These are phyloP conservation scores for Euleptes europaea DNA, from an alignment of 2,113 vertebrate genomes.

Conservation along the genomic window DNA sequence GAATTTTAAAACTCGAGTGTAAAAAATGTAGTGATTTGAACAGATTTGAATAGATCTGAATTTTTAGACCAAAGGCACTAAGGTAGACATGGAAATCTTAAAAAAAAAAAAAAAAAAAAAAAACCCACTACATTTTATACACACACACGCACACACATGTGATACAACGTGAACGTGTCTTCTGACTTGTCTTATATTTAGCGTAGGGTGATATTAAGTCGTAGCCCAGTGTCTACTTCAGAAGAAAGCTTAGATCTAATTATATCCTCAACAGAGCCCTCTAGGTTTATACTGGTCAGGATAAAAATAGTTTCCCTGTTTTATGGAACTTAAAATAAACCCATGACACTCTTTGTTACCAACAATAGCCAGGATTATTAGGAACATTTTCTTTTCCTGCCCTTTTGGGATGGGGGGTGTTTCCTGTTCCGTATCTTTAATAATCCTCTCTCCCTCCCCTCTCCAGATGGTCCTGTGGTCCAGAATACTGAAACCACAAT, in stretches of 20 bases:
- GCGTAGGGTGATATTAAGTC: conserved; percentile 1
- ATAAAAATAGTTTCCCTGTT: conserved; percentile 52
- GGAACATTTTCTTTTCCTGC: conserved; percentile 22
- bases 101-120: too few species aligned
- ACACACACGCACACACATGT: background rate
- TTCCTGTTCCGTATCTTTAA: conserved; percentile 28
- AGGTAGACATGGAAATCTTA: too few species aligned
- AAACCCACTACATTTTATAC: too few species aligned
- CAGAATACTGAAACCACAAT: background rate
- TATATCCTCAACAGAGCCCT: conserved; percentile 12
- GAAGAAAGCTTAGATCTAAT: conserved; percentile 48
- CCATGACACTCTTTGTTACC: conserved; percentile 45
- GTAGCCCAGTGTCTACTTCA: conserved; percentile 33
- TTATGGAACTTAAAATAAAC: conserved; percentile 58
- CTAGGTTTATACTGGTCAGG: conserved; percentile 47
- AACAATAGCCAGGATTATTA: conserved; percentile 51
- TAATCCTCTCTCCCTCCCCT: background rate
- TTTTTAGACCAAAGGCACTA: background rate
- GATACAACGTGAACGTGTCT: conserved; percentile 30
- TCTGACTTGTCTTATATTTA: conserved; percentile 4
- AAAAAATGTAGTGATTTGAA: too few species aligned
- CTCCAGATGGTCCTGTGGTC: background rate
- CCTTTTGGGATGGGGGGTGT: conserved; percentile 25
- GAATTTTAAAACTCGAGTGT: too few species aligned
- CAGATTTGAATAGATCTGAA: background rate